Evolutionary conservation across 1,140 invertebrate genomes (phyloP).

Genomic region (Battus philenor): DNA sequence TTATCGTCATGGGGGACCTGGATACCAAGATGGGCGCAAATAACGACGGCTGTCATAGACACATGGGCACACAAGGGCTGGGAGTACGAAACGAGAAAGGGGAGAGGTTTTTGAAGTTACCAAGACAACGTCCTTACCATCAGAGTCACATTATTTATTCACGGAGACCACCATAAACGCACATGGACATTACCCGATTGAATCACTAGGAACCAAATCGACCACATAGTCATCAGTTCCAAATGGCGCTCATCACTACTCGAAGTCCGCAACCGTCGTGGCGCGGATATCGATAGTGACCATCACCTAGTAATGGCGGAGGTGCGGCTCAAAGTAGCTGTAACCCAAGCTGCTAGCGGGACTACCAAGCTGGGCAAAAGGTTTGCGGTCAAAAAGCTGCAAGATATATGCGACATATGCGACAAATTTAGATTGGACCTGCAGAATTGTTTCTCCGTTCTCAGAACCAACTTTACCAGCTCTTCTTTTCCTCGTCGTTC

Average conservation of each 20-base stretch:
- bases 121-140: too few relatives aligned
- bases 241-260: neutral
- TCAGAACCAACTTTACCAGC: too few relatives aligned
- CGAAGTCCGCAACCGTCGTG: neutral
- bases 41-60: neutral
- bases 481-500: too few relatives aligned
- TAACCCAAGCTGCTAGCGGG: too few relatives aligned
- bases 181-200: neutral
- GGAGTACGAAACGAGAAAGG: neutral
- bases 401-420: too few relatives aligned
- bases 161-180: neutral
- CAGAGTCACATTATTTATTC: neutral
- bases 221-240: neutral
- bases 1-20: neutral
- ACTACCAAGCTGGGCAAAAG: too few relatives aligned
- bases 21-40: neutral
- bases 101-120: too few relatives aligned
- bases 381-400: too few relatives aligned
- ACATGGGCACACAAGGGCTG: neutral
- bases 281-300: neutral
- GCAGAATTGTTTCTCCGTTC: too few relatives aligned
- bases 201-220: neutral
- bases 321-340: neutral
- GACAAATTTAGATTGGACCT: too few relatives aligned
- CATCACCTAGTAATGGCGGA: neutral